Evolutionary conservation across 2,888 invertebrate genomes (phyloP).

Genomic region (Hirtodrosophila cameraria): DNA sequence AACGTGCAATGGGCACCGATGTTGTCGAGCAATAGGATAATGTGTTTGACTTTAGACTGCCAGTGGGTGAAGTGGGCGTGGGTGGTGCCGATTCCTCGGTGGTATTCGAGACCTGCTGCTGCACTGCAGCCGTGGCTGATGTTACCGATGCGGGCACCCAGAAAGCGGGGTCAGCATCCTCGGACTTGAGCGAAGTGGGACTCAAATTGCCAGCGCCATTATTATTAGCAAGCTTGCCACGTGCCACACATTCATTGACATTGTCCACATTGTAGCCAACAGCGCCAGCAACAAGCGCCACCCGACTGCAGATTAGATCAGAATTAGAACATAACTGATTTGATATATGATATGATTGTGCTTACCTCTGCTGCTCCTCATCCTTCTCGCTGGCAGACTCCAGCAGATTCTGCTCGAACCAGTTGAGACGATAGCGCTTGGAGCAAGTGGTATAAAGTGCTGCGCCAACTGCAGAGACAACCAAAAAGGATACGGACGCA

Average conservation of each 20-base stretch:
- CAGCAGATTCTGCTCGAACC: slow-evolving; percentile 86
- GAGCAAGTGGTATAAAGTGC: slow-evolving; percentile 86
- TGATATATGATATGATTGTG: background rate
- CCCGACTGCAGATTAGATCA: slow-evolving; percentile 79
- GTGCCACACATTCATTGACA: slow-evolving; percentile 78
- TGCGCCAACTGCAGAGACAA: slow-evolving; percentile 84
- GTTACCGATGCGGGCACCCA: slow-evolving; percentile 84
- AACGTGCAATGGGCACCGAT: slow-evolving; percentile 84
- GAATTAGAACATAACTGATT: slow-evolving; percentile 2
- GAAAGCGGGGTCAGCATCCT: slow-evolving; percentile 84
- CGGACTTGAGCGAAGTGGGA: slow-evolving; percentile 83
- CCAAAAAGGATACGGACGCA: slow-evolving; percentile 85
- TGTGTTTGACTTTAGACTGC: slow-evolving; percentile 83
- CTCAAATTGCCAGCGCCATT: slow-evolving; percentile 81
- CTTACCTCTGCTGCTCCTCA: slow-evolving; percentile 83
- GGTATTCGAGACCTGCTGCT: slow-evolving; percentile 74
- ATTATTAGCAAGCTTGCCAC: slow-evolving; percentile 54
- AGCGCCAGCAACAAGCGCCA: slow-evolving; percentile 83
- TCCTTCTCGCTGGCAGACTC: slow-evolving; percentile 85
- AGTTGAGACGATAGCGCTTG: slow-evolving; percentile 85
- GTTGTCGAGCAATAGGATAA: slow-evolving; percentile 82
- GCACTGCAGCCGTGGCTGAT: slow-evolving; percentile 65
- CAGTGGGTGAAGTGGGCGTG: slow-evolving; percentile 84
- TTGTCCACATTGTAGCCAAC: slow-evolving; percentile 83
- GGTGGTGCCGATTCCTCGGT: slow-evolving; percentile 84